Evolutionary conservation across 37 sponge, comb jelly and placozoan species (phyloP).

Genomic region (Tethya wilhelma): DNA sequence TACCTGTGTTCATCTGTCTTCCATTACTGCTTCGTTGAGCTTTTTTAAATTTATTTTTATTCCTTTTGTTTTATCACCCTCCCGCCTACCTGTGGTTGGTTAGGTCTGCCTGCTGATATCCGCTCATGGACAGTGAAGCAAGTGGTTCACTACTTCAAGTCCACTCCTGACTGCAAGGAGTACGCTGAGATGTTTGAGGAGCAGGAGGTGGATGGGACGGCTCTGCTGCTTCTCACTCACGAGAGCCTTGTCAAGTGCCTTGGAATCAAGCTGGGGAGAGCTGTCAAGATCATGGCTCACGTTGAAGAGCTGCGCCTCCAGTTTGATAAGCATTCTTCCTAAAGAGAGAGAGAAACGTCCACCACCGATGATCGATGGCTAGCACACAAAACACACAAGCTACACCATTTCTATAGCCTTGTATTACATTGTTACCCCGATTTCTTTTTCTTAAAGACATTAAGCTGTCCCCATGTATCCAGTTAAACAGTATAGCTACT

Average conservation of each 20-base stretch:
- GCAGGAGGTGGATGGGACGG: constrained; percentile 67
- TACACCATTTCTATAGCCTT: no score
- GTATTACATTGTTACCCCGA: no score
- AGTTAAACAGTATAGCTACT: no score
- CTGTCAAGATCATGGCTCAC: constrained; percentile 54
- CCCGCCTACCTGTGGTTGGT: neutral
- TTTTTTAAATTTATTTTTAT: neutral
- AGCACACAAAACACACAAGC: no score
- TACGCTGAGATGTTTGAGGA: constrained; percentile 30
- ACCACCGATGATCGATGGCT: no score
- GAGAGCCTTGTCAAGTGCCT: constrained; percentile 67
- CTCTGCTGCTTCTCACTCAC: constrained; percentile 60
- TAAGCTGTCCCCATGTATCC: no score
- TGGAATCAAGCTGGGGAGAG: constrained; percentile 57
- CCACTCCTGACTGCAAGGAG: constrained; percentile 53
- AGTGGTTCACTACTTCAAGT: constrained; percentile 56
- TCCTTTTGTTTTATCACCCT: neutral
- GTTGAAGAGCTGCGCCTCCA: constrained; percentile 46
- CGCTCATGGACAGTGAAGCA: constrained; percentile 46
- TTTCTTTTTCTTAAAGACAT: no score
- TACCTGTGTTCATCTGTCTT: no score
- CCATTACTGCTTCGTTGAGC: neutral
- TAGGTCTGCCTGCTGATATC: constrained; percentile 25
- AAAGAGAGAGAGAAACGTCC: no score
- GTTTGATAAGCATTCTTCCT: no score